Percentiles rank a stretch among this genome's conserved stretches.
phyloP scores from a whole-genome alignment of 2,113 vertebrate genomes.

The Poecile atricapillus region DNA sequence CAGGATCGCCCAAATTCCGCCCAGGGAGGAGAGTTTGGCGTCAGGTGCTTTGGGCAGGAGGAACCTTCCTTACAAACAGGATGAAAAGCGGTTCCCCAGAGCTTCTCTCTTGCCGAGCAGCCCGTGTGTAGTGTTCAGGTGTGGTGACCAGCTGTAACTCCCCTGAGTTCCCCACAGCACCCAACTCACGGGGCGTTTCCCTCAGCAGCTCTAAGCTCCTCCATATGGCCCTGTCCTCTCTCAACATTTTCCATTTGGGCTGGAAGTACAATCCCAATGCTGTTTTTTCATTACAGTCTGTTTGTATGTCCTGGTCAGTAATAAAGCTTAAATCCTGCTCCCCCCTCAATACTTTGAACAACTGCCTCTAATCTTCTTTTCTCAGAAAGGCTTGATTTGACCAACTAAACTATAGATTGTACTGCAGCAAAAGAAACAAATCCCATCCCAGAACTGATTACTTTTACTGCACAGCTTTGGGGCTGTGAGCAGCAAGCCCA shows the following conservation, averaged over 20 bases:
- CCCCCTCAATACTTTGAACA: conserved; percentile 70
- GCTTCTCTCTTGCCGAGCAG: conserved; percentile 25
- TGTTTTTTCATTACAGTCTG: conserved; percentile 69
- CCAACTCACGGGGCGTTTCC: conserved; percentile 55
- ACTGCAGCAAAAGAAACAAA: conserved; percentile 52
- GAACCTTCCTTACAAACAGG: neutral
- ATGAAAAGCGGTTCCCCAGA: neutral
- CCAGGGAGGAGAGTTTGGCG: neutral
- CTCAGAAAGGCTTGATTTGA: conserved; percentile 78
- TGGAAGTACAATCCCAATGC: conserved; percentile 40
- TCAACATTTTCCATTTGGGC: conserved; percentile 66
- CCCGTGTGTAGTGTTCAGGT: conserved; percentile 16
- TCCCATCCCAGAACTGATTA: conserved; percentile 63
- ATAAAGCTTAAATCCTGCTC: conserved; percentile 73
- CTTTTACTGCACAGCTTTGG: conserved; percentile 64
- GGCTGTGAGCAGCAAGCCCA: conserved; percentile 35
- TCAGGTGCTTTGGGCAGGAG: neutral
- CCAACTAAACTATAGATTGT: conserved; percentile 70
- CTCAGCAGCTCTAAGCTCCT: conserved; percentile 61
- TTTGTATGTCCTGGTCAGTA: conserved; percentile 67
- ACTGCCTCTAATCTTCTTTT: conserved; percentile 82
- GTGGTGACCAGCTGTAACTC: neutral
- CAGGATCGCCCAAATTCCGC: neutral
- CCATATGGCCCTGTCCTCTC: conserved; percentile 75
- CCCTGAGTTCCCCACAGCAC: neutral